Evolutionary conservation across 2,888 invertebrate species (phyloP).

Genomic region (Tiliacea aurago): DNA sequence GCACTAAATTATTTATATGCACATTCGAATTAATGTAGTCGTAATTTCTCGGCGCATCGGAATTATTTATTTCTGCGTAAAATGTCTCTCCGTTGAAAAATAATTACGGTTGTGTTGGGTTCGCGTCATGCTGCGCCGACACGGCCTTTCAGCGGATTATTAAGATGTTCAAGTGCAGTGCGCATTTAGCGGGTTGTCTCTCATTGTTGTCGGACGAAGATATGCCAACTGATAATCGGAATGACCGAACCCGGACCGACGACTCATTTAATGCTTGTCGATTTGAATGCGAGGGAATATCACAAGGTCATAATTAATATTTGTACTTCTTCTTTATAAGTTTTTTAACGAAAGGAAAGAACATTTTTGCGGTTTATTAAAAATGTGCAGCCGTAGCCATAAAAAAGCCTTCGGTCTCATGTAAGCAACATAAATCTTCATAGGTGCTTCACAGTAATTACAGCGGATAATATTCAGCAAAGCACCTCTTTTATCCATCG

Average conservation of each 20-base stretch:
- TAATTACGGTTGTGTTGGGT: conserved; percentile 83
- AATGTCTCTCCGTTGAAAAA: conserved; percentile 86
- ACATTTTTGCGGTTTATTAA: conserved; percentile 19
- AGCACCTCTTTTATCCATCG: conserved; percentile 43
- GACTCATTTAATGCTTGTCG: conserved; percentile 89
- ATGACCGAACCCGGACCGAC: conserved; percentile 78
- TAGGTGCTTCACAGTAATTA: conserved; percentile 32
- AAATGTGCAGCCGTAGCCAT: conserved; percentile 11
- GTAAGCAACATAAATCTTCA: conserved; percentile 29
- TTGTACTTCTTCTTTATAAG: conserved; percentile 55
- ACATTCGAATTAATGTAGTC: conserved; percentile 74
- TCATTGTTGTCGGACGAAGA: conserved; percentile 81
- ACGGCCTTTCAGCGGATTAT: conserved; percentile 84
- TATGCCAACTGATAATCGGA: conserved; percentile 84
- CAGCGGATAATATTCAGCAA: conserved; percentile 28
- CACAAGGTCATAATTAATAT: conserved; percentile 67
- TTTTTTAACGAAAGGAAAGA: conserved; percentile 33
- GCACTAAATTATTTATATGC: conserved; percentile 72
- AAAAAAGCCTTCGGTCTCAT: conserved; percentile 5
- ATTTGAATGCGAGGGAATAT: conserved; percentile 73
- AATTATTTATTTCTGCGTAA: conserved; percentile 79
- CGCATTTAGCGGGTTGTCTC: conserved; percentile 82
- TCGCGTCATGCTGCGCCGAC: conserved; percentile 88
- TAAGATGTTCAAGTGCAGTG: conserved; percentile 84
- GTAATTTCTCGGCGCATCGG: conserved; percentile 73